Conservation (phyloP, 2,113 vertebrate species). For the Hemiscyllium ocellatum region DNA sequence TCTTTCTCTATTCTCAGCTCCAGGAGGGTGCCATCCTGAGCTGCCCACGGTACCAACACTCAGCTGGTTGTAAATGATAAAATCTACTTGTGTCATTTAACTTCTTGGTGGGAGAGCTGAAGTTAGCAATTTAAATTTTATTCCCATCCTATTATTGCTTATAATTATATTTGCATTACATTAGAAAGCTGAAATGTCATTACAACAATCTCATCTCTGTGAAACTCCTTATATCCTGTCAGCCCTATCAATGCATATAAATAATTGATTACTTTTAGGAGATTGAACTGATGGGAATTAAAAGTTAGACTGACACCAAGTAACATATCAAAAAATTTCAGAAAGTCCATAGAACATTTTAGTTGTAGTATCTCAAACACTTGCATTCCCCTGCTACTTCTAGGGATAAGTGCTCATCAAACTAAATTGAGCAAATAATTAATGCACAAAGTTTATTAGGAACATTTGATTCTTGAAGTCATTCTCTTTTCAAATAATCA, state of each 20-base stretch:
- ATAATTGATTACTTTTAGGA: not conserved
- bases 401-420: not conserved
- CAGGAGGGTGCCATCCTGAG: too few relatives aligned
- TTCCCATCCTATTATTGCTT: constrained; percentile 22
- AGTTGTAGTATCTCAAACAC: not conserved
- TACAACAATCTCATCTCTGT: not conserved
- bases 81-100: constrained; percentile 26
- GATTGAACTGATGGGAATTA: not conserved
- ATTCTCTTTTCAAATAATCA: not conserved
- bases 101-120: constrained; percentile 20
- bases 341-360: not conserved
- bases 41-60: not conserved
- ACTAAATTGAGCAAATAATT: not conserved
- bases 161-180: constrained; percentile 29
- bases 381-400: not conserved
- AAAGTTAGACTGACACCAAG: not conserved
- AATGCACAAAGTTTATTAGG: not conserved
- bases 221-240: not conserved
- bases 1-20: not conserved
- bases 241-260: not conserved
- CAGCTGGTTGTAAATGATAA: constrained; percentile 22
- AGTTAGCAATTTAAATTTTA: constrained; percentile 31
- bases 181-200: not conserved
- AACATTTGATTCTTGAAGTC: not conserved
- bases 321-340: not conserved